Percentiles rank a stretch among this genome's conserved stretches.
Evolutionary conservation across 2,797 vertebrate species (phyloP).

Genomic region (Valencia hispanica): DNA sequence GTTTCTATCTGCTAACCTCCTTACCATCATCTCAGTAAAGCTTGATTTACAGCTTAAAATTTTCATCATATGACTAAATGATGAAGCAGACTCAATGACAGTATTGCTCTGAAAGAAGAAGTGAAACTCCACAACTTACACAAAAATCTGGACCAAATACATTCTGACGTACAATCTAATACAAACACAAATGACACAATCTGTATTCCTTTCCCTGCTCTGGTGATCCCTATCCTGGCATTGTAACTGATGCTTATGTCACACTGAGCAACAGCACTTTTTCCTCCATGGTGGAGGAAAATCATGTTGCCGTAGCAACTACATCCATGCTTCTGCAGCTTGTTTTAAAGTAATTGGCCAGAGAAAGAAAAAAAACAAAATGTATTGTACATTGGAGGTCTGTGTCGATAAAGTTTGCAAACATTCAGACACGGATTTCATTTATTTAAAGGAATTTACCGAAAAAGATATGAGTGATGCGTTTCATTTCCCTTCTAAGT

Average conservation of each 20-base stretch:
- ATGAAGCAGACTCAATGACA: background rate
- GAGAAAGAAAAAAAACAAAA: background rate
- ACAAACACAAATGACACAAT: conserved; percentile 10
- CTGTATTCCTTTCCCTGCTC: background rate
- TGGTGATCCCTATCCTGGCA: conserved; percentile 9
- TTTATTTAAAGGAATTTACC: background rate
- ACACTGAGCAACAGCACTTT: conserved; percentile 37
- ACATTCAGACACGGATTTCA: conserved; percentile 1
- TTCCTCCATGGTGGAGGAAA: conserved; percentile 32
- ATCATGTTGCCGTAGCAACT: conserved; percentile 70
- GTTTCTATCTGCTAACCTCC: no score
- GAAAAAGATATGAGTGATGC: background rate
- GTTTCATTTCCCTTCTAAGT: background rate
- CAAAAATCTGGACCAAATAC: background rate
- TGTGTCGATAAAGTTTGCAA: conserved; percentile 20
- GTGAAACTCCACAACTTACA: no score
- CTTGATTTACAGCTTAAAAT: background rate
- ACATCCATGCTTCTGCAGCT: conserved; percentile 28
- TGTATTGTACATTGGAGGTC: conserved; percentile 8
- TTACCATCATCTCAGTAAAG: background rate
- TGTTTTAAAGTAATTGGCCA: conserved; percentile 20
- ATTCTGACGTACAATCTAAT: background rate
- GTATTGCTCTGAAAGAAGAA: background rate
- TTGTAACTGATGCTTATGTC: conserved; percentile 53
- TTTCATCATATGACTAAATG: background rate